Evolutionary conservation across 2,888 invertebrate genomes (phyloP), one percentile per base, ranked within the genome.

Genomic region (Phaonia tiefii): DNA sequence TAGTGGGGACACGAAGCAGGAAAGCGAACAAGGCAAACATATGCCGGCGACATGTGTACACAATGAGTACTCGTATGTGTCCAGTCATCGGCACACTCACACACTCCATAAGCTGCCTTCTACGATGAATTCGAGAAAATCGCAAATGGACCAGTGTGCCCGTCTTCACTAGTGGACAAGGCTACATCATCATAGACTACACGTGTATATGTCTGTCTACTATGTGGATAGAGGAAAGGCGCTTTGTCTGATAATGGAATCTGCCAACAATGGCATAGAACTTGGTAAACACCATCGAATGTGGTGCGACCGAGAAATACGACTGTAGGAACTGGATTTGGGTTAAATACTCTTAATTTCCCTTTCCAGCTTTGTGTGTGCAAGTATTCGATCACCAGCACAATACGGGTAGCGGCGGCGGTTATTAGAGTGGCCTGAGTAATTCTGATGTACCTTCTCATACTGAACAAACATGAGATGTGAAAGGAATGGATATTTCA

Each of bases 11-110:
- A 73, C n/a, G n/a, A n/a, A n/a, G n/a, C n/a, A 37, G n/a, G 26
- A n/a, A 74, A 20, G 5, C n/a, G 70, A 39, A 58, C 49, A 51
- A 56, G 44, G 66, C 58, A 70, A 76, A 80, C 76, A 80, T 71
- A 80, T 80, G 80, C 56, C 56, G 75, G 77, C 71, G 81, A 81
- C 78, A 81, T 81, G 65, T 81, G 69, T 42, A 56, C 22, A 63
- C 63, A 63, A 42, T 63, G 13, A 22, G 63, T 42, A 51, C 20
- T 3, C 51, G 39, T 39, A 54, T 72, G 49, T 72, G 81, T 69
- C 81, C 81, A 81, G 81, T 81, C 81, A 78, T 81, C 74, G 58
- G 54, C 54, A 54, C 13, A 22, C 13, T 10, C 13, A 20, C 49
- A 49, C 17, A 46, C n/a, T n/a, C n/a, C n/a, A n/a, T n/a, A n/a